A percentile compares a stretch with the other conserved stretches of the same genome.
Conservation (phyloP, 2,113 vertebrate species). For the Hippopotamus amphibius region DNA sequence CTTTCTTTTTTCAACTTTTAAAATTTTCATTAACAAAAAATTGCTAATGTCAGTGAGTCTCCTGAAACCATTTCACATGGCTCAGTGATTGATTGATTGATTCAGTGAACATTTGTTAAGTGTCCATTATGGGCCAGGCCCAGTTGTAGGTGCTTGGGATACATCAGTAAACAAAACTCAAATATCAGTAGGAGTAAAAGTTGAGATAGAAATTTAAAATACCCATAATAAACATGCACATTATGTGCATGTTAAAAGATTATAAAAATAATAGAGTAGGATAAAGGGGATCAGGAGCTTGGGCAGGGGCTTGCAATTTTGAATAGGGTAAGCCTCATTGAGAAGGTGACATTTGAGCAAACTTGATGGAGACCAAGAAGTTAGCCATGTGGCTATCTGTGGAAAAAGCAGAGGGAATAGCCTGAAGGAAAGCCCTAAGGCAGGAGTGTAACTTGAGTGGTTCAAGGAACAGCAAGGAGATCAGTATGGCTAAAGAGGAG, state of each 20-base stretch:
- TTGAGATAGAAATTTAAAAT: neutral
- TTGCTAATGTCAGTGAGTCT: conserved; percentile 34
- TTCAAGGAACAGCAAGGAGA: conserved; percentile 9
- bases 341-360: conserved; percentile 6
- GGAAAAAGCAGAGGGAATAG: neutral
- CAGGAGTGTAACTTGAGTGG: neutral
- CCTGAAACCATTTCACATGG: conserved; percentile 29
- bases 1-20: conserved; percentile 21
- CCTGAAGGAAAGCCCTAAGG: neutral
- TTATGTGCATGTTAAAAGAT: neutral
- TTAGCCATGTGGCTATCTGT: neutral
- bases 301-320: neutral
- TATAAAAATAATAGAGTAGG: neutral
- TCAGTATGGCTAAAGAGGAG: neutral
- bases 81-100: conserved; percentile 18
- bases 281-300: neutral
- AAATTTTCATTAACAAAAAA: conserved; percentile 32
- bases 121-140: neutral
- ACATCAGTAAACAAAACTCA: conserved; percentile 10
- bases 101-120: neutral
- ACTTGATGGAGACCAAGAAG: neutral
- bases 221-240: neutral
- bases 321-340: neutral
- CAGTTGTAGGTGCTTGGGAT: neutral
- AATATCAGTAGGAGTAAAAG: neutral